A percentile compares a stretch with the other conserved stretches of the same genome.
phyloP scores from a whole-genome alignment of 2,888 invertebrate genomes.

The Apoda limacodes region DNA sequence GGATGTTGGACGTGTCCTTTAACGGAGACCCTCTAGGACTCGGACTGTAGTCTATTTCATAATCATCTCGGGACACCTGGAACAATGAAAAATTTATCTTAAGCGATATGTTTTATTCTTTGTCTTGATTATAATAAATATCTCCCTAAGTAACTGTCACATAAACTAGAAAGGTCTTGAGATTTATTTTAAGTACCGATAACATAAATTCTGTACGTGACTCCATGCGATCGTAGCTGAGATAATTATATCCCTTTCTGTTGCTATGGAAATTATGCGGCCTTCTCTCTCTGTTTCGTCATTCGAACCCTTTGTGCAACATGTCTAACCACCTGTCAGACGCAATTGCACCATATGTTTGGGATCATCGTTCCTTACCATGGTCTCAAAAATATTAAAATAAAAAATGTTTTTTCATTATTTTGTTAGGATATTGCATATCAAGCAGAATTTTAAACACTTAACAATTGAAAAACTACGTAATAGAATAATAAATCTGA shows the following conservation, averaged over 20 bases:
- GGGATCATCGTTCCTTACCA: too few relatives aligned
- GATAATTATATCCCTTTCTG: constrained; percentile 29
- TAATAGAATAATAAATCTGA: too few relatives aligned
- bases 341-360: constrained; percentile 34
- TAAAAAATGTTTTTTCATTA: too few relatives aligned
- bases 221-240: constrained; percentile 22
- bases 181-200: constrained; percentile 41
- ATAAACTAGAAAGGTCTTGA: constrained; percentile 28
- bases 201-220: constrained; percentile 38
- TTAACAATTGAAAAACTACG: neutral
- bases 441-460: too few relatives aligned
- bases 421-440: too few relatives aligned
- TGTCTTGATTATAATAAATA: neutral
- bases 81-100: constrained; percentile 23
- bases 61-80: constrained; percentile 62
- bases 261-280: constrained; percentile 26
- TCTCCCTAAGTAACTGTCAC: constrained; percentile 19
- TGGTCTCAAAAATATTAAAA: too few relatives aligned
- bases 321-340: constrained; percentile 58
- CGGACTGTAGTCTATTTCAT: constrained; percentile 53
- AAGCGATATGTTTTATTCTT: constrained; percentile 7
- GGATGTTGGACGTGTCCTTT: constrained; percentile 59
- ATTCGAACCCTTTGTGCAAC: constrained; percentile 46
- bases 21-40: constrained; percentile 57
- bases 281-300: constrained; percentile 34